Conservation (phyloP, 1,140 invertebrate species). For the Aphidius ervi region DNA sequence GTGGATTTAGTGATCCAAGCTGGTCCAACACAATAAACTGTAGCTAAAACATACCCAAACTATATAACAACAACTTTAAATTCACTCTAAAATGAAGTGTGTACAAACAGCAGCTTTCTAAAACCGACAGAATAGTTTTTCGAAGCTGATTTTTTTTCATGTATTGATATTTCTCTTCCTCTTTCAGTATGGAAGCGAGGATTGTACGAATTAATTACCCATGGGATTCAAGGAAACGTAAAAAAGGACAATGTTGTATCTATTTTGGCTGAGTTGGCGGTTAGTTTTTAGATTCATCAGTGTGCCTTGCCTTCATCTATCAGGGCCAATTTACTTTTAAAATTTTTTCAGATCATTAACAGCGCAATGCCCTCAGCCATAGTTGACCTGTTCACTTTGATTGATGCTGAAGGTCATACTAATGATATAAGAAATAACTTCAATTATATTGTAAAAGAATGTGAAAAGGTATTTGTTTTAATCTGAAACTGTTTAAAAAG, state of each 20-base stretch:
- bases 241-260: conserved; percentile 68
- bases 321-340: neutral
- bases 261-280: conserved; percentile 65
- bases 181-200: conserved; percentile 50
- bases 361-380: conserved; percentile 71
- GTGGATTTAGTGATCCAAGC: too few species aligned
- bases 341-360: conserved; percentile 59
- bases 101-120: too few species aligned
- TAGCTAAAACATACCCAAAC: too few species aligned
- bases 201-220: conserved; percentile 62
- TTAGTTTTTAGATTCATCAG: conserved; percentile 45
- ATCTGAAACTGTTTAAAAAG: neutral
- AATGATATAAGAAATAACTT: conserved; percentile 69
- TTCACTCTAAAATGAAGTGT: too few species aligned
- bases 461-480: conserved; percentile 60
- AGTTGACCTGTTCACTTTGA: conserved; percentile 72
- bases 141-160: neutral
- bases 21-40: too few species aligned
- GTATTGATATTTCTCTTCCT: conserved; percentile 16
- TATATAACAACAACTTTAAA: too few species aligned
- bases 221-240: conserved; percentile 63
- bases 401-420: conserved; percentile 69
- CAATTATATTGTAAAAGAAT: conserved; percentile 71
- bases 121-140: neutral
- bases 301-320: too few species aligned